phyloP scores from a whole-genome alignment of 2,113 vertebrate species.

The Takifugu flavidus region DNA sequence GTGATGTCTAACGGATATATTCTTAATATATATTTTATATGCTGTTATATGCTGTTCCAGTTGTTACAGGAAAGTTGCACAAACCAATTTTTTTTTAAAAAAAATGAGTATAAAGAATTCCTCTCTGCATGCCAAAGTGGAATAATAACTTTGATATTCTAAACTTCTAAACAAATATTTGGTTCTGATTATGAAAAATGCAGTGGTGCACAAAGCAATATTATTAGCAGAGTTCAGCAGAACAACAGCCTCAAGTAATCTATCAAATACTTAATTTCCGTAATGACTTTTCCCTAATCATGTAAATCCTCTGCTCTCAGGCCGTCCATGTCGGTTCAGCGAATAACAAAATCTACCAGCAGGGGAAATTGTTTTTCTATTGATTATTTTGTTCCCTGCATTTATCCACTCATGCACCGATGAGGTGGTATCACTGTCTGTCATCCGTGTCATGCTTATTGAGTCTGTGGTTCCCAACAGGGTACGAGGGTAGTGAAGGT shows the following conservation, averaged over 20 bases:
- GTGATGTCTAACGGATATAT: background rate
- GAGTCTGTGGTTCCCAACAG: slow-evolving; percentile 13
- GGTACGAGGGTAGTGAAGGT: slow-evolving; percentile 12
- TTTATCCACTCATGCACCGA: slow-evolving; percentile 11
- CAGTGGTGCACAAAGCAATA: slow-evolving; percentile 60
- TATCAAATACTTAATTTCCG: slow-evolving; percentile 70
- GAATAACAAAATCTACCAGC: slow-evolving; percentile 59
- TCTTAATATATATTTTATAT: no score
- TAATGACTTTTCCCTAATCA: slow-evolving; percentile 72
- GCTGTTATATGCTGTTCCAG: no score
- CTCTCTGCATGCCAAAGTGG: slow-evolving; percentile 4
- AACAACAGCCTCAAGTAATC: slow-evolving; percentile 72
- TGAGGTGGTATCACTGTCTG: background rate
- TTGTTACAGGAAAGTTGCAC: no score
- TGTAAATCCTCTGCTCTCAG: slow-evolving; percentile 61
- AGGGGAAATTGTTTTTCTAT: slow-evolving; percentile 51
- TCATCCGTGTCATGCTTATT: background rate
- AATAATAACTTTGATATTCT: slow-evolving; percentile 40
- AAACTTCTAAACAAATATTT: slow-evolving; percentile 53
- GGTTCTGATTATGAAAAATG: slow-evolving; percentile 55
- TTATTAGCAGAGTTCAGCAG: slow-evolving; percentile 58
- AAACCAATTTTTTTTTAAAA: slow-evolving; percentile 8
- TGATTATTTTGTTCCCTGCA: slow-evolving; percentile 51
- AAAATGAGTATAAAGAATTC: slow-evolving; percentile 5
- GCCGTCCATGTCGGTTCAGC: slow-evolving; percentile 51